A percentile compares a stretch with the other conserved stretches of the same genome.
phyloP scores from a whole-genome alignment of 2,888 invertebrate species.

The Mactromeris polynyma region DNA sequence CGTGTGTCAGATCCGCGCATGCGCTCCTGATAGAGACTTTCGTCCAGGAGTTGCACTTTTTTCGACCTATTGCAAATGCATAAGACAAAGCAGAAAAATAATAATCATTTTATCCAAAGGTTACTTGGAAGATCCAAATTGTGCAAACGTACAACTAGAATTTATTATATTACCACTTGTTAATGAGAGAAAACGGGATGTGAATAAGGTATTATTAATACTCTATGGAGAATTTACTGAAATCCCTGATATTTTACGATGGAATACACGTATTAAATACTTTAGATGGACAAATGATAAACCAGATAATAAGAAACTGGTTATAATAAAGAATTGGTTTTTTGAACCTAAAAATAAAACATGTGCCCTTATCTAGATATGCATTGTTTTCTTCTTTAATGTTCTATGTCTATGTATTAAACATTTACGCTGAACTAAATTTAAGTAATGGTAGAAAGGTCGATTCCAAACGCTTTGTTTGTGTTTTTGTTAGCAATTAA shows the following conservation, averaged over 20 bases:
- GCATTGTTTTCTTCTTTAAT: too few relatives aligned
- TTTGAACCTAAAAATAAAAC: not conserved
- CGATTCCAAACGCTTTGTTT: too few relatives aligned
- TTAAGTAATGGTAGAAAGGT: too few relatives aligned
- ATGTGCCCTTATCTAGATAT: not conserved
- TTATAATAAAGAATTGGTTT: slow-evolving; percentile 8
- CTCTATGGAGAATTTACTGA: not conserved
- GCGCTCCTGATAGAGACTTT: slow-evolving; percentile 23
- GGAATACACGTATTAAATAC: slow-evolving; percentile 1
- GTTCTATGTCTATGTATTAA: too few relatives aligned
- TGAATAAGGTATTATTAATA: slow-evolving; percentile 1
- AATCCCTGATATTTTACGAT: slow-evolving; percentile 13
- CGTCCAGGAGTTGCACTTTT: not conserved
- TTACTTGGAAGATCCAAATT: slow-evolving; percentile 22
- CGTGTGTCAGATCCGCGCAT: slow-evolving; percentile 23
- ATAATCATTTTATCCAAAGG: slow-evolving; percentile 23
- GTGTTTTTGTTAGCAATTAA: too few relatives aligned
- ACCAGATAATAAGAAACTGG: not conserved
- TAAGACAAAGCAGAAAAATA: slow-evolving; percentile 25
- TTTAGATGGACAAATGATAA: slow-evolving; percentile 21
- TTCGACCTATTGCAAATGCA: slow-evolving; percentile 11
- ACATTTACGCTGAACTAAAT: too few relatives aligned
- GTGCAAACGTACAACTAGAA: slow-evolving; percentile 34
- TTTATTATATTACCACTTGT: slow-evolving; percentile 31
- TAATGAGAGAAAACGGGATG: not conserved